Conservation (phyloP, 2,797 vertebrate genomes). For the Gymnothorax reevesii region DNA sequence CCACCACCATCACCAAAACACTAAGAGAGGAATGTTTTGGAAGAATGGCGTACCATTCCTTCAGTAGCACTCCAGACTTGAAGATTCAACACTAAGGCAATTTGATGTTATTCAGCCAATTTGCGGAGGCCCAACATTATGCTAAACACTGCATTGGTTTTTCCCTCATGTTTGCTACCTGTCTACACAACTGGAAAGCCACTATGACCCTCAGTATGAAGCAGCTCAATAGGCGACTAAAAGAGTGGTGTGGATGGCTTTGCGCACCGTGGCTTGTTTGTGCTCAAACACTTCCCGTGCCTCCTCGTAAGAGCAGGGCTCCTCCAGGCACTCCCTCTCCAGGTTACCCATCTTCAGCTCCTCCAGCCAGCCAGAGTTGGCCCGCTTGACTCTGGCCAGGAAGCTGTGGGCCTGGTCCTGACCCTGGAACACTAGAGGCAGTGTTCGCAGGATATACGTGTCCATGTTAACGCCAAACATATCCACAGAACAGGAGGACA, state of each 20-base stretch:
- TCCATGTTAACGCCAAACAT: background rate
- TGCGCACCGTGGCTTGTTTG: slow-evolving; percentile 62
- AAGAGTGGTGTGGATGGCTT: background rate
- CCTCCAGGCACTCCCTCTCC: slow-evolving; percentile 88
- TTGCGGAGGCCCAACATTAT: too few relatives aligned
- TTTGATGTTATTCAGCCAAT: too few relatives aligned
- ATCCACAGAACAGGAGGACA: background rate
- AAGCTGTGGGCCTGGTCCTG: slow-evolving; percentile 67
- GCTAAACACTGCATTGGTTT: too few relatives aligned
- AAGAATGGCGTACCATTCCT: too few relatives aligned
- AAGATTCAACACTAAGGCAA: too few relatives aligned
- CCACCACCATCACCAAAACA: too few relatives aligned
- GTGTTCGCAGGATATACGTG: background rate
- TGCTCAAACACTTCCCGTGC: slow-evolving; percentile 85
- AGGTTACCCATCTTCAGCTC: slow-evolving; percentile 82
- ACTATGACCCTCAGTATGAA: background rate
- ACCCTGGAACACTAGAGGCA: slow-evolving; percentile 76
- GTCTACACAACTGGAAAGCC: too few relatives aligned
- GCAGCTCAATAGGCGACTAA: background rate
- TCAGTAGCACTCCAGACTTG: too few relatives aligned
- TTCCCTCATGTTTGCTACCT: too few relatives aligned
- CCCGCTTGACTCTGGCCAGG: slow-evolving; percentile 69
- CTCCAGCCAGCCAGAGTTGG: slow-evolving; percentile 81
- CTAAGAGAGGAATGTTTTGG: too few relatives aligned
- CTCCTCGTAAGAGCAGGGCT: slow-evolving; percentile 87